Percentiles rank a stretch among this genome's conserved stretches.
phyloP scores from a whole-genome alignment of 2,888 invertebrate species.

The Chloroclystis v-ata region DNA sequence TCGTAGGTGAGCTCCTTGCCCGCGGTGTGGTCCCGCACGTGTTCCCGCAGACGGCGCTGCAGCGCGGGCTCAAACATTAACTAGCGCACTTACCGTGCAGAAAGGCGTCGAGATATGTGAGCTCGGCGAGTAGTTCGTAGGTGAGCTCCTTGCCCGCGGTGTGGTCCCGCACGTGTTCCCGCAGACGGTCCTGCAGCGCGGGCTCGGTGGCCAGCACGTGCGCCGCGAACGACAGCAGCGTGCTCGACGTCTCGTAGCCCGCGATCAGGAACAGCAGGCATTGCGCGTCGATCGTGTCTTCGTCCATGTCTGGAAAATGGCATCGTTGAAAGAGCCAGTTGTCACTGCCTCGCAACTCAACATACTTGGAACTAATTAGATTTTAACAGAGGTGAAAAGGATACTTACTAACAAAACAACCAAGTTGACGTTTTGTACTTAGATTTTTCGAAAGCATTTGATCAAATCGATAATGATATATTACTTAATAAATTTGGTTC shows the following conservation, averaged over 20 bases:
- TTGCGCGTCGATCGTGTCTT: conserved; percentile 77
- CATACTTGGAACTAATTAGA: no score
- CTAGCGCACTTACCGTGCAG: conserved; percentile 43
- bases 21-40: no score
- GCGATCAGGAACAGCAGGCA: conserved; percentile 78
- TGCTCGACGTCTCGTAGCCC: conserved; percentile 80
- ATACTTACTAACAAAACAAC: no score
- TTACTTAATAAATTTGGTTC: no score
- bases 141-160: conserved; percentile 57
- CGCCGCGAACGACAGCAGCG: conserved; percentile 74
- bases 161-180: conserved; percentile 57
- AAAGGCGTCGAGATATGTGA: conserved; percentile 62
- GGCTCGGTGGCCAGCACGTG: conserved; percentile 72
- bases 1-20: no score
- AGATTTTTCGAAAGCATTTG: no score
- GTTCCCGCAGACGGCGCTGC: no score
- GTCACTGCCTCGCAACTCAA: no score
- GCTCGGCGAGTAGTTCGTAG: conserved; percentile 55
- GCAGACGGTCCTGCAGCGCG: conserved; percentile 63
- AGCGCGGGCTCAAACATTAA: no score
- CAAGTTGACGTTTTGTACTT: no score
- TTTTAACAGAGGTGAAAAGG: background rate
- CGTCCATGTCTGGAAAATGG: conserved; percentile 57
- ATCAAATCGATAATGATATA: no score
- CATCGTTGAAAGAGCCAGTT: no score